A percentile compares a stretch with the other conserved stretches of the same genome.
phyloP scores from a whole-genome alignment of 2,113 vertebrate genomes.

The Mionectes macconnelli region DNA sequence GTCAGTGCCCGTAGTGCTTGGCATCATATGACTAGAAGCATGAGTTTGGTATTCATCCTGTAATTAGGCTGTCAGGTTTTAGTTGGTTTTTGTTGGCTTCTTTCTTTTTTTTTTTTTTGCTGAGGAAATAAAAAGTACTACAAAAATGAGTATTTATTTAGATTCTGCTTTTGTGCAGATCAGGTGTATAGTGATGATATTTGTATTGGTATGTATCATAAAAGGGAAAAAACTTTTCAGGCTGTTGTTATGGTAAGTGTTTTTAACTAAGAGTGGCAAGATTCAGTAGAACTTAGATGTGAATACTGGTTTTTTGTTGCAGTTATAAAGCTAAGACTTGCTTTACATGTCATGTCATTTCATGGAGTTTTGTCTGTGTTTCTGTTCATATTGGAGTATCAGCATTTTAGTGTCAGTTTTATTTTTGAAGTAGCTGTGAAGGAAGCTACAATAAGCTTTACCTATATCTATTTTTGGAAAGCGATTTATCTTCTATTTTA shows the following conservation, averaged over 20 bases:
- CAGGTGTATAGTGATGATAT: not conserved
- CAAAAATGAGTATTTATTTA: not conserved
- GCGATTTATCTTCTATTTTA: not conserved
- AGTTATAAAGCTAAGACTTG: not conserved
- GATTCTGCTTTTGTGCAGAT: not conserved
- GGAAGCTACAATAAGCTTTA: not conserved
- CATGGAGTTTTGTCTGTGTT: not conserved
- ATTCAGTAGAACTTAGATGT: not conserved
- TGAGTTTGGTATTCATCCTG: not conserved
- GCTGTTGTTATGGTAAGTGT: not conserved
- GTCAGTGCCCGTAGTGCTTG: not conserved
- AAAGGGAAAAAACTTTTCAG: not conserved
- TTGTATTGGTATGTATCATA: not conserved
- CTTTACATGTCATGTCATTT: not conserved
- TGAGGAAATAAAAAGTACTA: not conserved
- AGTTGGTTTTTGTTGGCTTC: not conserved
- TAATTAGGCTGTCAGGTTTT: not conserved
- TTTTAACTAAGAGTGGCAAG: not conserved
- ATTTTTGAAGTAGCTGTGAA: not conserved
- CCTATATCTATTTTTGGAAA: not conserved
- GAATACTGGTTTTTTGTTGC: not conserved
- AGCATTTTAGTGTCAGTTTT: not conserved
- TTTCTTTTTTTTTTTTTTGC: not conserved
- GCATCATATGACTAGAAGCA: constrained; percentile 41
- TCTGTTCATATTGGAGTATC: not conserved